These are phyloP conservation scores for Entomyzon cyanotis DNA, from an alignment of 2,113 vertebrate species.

Conservation along the genomic window DNA sequence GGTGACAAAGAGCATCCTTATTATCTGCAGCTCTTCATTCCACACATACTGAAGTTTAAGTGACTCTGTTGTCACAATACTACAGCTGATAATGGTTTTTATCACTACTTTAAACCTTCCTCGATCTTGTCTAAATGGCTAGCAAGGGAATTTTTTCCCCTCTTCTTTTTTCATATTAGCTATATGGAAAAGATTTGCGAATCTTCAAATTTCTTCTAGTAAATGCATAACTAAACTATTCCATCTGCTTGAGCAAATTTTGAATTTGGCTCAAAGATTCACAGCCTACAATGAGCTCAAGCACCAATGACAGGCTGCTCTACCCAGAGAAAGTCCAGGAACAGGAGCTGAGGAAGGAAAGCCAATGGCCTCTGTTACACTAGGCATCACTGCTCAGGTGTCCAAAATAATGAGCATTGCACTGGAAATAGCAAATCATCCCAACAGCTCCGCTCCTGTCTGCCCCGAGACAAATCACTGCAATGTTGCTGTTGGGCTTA, in stretches of 20 bases:
- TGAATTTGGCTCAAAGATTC: not conserved
- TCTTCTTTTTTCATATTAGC: not conserved
- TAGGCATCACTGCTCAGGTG: not conserved
- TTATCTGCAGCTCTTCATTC: not conserved
- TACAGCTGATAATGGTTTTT: not conserved
- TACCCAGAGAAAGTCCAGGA: not conserved
- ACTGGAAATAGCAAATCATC: not conserved
- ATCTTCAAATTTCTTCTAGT: not conserved
- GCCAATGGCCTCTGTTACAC: not conserved
- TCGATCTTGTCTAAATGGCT: not conserved
- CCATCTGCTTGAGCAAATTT: not conserved
- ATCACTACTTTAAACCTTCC: not conserved
- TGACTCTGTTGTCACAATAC: not conserved
- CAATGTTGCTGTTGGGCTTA: not conserved
- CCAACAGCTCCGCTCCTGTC: not conserved
- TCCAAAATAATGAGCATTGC: not conserved
- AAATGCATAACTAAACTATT: not conserved
- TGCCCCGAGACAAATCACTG: not conserved
- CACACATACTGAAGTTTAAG: not conserved
- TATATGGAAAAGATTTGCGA: not conserved
- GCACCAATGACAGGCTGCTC: not conserved
- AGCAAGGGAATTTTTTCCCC: not conserved
- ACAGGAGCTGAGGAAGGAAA: not conserved
- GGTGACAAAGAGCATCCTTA: conserved; percentile 14
- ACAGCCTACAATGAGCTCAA: not conserved